Evolutionary conservation across 2,113 vertebrate genomes (phyloP).

Genomic region (Tenebrosternarchus preto): DNA sequence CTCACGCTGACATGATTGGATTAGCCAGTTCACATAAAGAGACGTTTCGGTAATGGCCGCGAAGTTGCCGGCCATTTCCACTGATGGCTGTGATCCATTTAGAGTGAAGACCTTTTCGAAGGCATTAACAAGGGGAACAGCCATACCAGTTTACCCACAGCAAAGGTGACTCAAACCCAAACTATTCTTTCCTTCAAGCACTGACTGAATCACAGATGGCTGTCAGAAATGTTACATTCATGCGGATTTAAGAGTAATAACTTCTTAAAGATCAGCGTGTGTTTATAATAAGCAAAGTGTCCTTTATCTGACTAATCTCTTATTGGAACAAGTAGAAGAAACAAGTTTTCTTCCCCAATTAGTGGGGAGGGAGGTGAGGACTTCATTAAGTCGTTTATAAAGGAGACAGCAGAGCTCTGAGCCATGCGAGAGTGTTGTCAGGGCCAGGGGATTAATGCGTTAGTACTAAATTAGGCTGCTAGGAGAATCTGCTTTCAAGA

Average conservation of each 20-base stretch:
- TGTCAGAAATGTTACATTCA: background rate
- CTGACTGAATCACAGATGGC: background rate
- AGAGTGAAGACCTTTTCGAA: background rate
- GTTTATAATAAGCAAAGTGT: background rate
- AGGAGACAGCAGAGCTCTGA: slow-evolving; percentile 28
- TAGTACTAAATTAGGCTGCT: slow-evolving; percentile 38
- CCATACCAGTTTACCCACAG: background rate
- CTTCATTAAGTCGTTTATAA: slow-evolving; percentile 37
- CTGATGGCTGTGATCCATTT: slow-evolving; percentile 12
- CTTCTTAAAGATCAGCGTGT: background rate
- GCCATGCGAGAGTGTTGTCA: slow-evolving; percentile 17
- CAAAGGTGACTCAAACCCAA: slow-evolving; percentile 2
- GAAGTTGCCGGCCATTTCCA: slow-evolving; percentile 14
- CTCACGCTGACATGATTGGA: slow-evolving; percentile 40
- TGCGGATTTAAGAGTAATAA: background rate
- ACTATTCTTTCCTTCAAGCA: no score
- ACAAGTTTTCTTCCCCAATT: slow-evolving; percentile 47
- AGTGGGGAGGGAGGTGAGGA: slow-evolving; percentile 24
- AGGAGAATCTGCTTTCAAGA: slow-evolving; percentile 30
- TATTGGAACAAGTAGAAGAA: slow-evolving; percentile 25
- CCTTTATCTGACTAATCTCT: slow-evolving; percentile 18
- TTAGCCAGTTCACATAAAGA: slow-evolving; percentile 37
- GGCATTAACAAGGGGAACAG: background rate
- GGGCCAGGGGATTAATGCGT: slow-evolving; percentile 43
- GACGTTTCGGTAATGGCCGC: slow-evolving; percentile 22